Base-by-base conservation (phyloP, 2,797 vertebrate species). In the Rallus crepitans region DNA sequence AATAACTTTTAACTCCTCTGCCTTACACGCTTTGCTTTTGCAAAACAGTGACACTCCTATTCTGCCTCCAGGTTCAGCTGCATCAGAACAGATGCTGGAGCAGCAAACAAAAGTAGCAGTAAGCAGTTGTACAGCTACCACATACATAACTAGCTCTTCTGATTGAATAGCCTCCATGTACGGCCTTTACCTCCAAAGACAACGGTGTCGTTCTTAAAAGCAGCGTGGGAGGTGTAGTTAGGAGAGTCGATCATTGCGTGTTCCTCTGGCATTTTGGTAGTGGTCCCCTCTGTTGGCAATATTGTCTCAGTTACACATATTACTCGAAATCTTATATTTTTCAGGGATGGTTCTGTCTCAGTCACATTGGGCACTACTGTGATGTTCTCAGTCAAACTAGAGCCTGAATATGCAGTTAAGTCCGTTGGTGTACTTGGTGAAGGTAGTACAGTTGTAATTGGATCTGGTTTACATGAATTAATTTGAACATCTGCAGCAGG, bases 131-230 rank as follows among this genome's bases (percentile, higher is more conserved):
- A 56, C 37, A 40, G 9, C 39, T 28, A 35, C 48, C 16, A 45
- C n/a, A 15, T 25, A 15, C 0, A 0, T 25, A 47, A 77, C 19
- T 55, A 47, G 3, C 6, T 65, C 9, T 64, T 45, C 76, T 69
- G 18, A 45, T 80, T 50, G 27, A 80, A 50, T 56, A 31, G n/a
- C 6, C 85, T 39, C 61, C 21, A 39, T 20, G 45, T 20, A 61
- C 59, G 61, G 48, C 12, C n/a, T 64, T 97, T 98, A 98, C 98
- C 98, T 98, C 98, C 98, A 97, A 98, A 98, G 52, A 97, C 87
- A 85, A 78, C 10, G 17, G 65, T 66, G 66, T 98, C 96, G 8
- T 96, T 98, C 89, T 91, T 97, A 66, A 98, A 97, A 48, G 94
- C 90, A 61, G 70, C n/a, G 4, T 8, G 83, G 42, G 88, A 80